Conservation (phyloP, 2,113 vertebrate species). For the Psophia crepitans region DNA sequence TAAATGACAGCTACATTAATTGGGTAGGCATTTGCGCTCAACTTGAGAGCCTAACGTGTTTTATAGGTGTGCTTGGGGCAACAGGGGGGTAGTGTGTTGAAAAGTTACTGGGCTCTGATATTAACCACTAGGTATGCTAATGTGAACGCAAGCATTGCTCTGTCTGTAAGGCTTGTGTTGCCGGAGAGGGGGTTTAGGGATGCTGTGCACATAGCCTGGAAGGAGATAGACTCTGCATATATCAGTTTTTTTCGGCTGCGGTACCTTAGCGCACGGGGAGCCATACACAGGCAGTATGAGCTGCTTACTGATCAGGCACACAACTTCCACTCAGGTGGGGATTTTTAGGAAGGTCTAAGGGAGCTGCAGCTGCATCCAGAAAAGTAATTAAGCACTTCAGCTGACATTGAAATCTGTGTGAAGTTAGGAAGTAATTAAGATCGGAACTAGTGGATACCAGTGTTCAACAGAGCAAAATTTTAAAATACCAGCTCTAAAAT, state of each 20-base stretch:
- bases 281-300: background rate
- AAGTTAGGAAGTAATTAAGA: background rate
- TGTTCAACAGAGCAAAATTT: background rate
- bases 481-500: background rate
- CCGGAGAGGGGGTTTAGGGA: background rate
- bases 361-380: background rate
- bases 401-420: background rate
- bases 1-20: constrained; percentile 70
- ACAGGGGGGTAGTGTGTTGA: background rate
- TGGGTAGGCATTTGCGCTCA: constrained; percentile 28
- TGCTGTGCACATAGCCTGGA: background rate
- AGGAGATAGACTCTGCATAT: background rate
- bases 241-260: background rate
- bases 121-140: background rate
- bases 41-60: constrained; percentile 58
- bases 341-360: background rate
- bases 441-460: background rate
- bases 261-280: background rate
- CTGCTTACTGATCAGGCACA: background rate
- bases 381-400: background rate
- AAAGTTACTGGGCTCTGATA: background rate
- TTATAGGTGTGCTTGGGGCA: constrained; percentile 65
- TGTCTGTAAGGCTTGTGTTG: background rate
- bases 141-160: background rate
- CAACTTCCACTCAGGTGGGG: background rate